Percentiles rank a stretch among this genome's conserved stretches.
Evolutionary conservation across 2,888 invertebrate genomes (phyloP).

Genomic region (Rutpela maculata): DNA sequence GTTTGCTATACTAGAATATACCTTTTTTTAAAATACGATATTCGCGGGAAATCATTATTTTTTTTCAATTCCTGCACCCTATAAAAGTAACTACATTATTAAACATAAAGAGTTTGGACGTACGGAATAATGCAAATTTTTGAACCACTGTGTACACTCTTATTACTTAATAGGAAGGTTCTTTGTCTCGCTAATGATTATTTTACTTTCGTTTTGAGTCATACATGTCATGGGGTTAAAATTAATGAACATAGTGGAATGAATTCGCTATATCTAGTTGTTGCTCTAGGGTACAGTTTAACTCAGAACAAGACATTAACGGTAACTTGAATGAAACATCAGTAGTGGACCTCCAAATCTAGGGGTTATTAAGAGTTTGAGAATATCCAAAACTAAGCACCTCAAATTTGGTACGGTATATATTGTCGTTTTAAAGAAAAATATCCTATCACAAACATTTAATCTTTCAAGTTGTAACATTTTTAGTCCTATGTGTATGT

Average conservation of each 20-base stretch:
- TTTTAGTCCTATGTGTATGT: too few relatives aligned
- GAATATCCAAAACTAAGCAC: too few relatives aligned
- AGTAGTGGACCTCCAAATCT: background rate
- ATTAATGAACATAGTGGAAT: background rate
- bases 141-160: background rate
- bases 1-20: too few relatives aligned
- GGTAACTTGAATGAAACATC: conserved; percentile 17
- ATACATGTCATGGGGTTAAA: conserved; percentile 7
- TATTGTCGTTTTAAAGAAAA: too few relatives aligned
- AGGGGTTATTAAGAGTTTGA: background rate
- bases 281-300: background rate
- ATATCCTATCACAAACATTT: too few relatives aligned
- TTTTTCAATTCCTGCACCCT: too few relatives aligned
- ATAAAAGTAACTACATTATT: too few relatives aligned
- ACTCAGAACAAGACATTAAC: background rate
- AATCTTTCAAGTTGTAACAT: too few relatives aligned
- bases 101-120: too few relatives aligned
- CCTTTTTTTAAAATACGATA: too few relatives aligned
- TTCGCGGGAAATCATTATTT: too few relatives aligned
- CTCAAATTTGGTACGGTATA: too few relatives aligned
- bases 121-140: background rate
- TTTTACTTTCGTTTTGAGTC: conserved; percentile 9
- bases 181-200: background rate
- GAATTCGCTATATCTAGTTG: conserved; percentile 16
- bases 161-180: background rate